These are phyloP conservation scores for Plebejus argus DNA, from an alignment of 2,888 invertebrate genomes.

Conservation along the genomic window DNA sequence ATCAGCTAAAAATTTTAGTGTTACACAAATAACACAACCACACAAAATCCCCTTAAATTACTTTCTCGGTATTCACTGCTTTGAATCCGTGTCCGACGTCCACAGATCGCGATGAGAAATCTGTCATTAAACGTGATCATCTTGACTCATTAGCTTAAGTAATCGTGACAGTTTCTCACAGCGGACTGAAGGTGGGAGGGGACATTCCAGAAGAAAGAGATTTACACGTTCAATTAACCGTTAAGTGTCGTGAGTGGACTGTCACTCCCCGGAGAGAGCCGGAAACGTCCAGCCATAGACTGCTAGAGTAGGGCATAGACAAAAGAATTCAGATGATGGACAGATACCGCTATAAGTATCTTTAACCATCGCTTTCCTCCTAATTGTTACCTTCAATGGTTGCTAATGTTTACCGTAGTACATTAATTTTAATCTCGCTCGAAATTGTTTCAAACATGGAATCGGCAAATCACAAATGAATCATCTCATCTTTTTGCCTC, in stretches of 20 bases:
- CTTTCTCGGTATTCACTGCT: background rate
- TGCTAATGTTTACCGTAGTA: background rate
- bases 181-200: slow-evolving; percentile 39
- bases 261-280: slow-evolving; percentile 27
- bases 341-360: background rate
- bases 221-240: slow-evolving; percentile 50
- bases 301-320: slow-evolving; percentile 4
- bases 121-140: slow-evolving; percentile 10
- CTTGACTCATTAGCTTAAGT: background rate
- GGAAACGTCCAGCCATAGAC: slow-evolving; percentile 2
- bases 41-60: background rate
- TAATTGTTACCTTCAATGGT: background rate
- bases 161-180: slow-evolving; percentile 38
- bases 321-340: background rate
- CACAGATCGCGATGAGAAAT: slow-evolving; percentile 1
- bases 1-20: background rate
- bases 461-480: background rate
- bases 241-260: slow-evolving; percentile 46
- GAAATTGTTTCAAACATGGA: background rate
- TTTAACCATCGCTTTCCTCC: background rate
- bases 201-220: slow-evolving; percentile 39
- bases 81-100: background rate
- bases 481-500: slow-evolving; percentile 19
- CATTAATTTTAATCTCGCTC: background rate
- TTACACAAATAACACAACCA: background rate